Base-by-base conservation (phyloP, 2,888 invertebrate species). In the Miltochrista miniata region DNA sequence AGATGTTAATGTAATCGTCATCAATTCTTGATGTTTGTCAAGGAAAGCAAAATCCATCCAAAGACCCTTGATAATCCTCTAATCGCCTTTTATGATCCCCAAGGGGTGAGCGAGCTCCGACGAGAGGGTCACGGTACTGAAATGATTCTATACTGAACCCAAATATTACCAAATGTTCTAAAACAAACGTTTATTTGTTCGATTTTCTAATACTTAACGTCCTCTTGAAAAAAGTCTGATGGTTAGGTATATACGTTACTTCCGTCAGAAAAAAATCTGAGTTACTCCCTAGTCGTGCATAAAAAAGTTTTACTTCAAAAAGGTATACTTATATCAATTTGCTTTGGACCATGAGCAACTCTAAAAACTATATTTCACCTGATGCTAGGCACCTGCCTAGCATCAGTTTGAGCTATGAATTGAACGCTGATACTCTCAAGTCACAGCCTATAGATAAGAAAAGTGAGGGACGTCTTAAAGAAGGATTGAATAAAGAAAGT, bases 31-130 rank as follows among this genome's bases (percentile, higher is more conserved):
- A 5, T 35, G 24, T 44, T 14, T 43, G 35, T 11, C 12, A 24
- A 12, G 35, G 34, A 44, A 10, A 44, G 24, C 24, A 35, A 44
- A 35, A 44, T 35, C 29, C 35, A 44, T 44, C 15, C 35, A 30
- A 18, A 45, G 40, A 35, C 50, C 50, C 50, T 50, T 50, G 40
- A 36, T 50, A 45, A 40, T 50, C 35, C 40, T 35, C 29, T 50
- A 45, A 50, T 44, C 45, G 36, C 40, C 50, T 45, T 45, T 45
- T 45, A 45, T 45, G 12, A 40, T 40, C 30, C 40, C 39, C 50
- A 35, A 45, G 50, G 50, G 50, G 24, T n/a, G 24, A 13, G 11
- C 10, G 24, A 2, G 45, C 40, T n/a, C 15, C 18, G 18, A 4
- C 5, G 18, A 13, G 40, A 29, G 44, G 44, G 44, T 35, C 13